Evolutionary conservation across 2,888 invertebrate species (phyloP), one percentile per base, ranked within the genome.

Genomic region (Caenorhabditis parvicauda): DNA sequence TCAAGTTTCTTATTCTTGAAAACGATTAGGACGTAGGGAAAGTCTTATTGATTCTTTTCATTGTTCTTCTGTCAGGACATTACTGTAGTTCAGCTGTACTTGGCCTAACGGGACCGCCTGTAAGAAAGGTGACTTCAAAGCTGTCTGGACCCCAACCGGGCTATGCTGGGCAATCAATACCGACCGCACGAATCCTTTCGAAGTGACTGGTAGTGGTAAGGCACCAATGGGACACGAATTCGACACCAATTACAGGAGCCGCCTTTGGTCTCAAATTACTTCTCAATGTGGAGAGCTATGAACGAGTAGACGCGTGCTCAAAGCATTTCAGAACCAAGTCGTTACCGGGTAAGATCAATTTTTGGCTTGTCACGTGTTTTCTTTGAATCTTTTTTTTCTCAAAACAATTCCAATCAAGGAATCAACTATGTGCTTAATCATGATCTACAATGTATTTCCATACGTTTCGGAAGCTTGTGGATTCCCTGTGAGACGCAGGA

Each of bases 81-180:
- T 7, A 12, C 32, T 32, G 32, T 32, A 12, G 38, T 42, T 43
- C 39, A 72, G 72, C 41, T 74, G 74, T 28, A 70, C 67, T 3
- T 79, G 75, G 72, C 79, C 79, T 5, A 76, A 79, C 46, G 79
- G 79, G 2, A 78, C 75, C 6, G 52, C 70, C 2, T 79, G 79
- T 44, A 53, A 54, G 14, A 27, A 60, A 3, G 45, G 55, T 3
- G 76, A 78, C 49, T 79, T 79, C 55, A 64, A 67, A 21, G 73
- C 76, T 3, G 71, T 79, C 24, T 79, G 79, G 79, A 79, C 79
- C 3, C 62, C 78, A 49, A 80, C 75, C n/a, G 79, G 79, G 1
- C 64, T 80, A n/a, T 79, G 79, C 43, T 78, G 78, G 77, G 78
- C 78, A 2, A 78, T 78, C 45, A 78, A 78, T 52, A 70, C 76